Evolutionary conservation across 2,888 invertebrate species (phyloP).

Genomic region (Steinernema scapterisci): DNA sequence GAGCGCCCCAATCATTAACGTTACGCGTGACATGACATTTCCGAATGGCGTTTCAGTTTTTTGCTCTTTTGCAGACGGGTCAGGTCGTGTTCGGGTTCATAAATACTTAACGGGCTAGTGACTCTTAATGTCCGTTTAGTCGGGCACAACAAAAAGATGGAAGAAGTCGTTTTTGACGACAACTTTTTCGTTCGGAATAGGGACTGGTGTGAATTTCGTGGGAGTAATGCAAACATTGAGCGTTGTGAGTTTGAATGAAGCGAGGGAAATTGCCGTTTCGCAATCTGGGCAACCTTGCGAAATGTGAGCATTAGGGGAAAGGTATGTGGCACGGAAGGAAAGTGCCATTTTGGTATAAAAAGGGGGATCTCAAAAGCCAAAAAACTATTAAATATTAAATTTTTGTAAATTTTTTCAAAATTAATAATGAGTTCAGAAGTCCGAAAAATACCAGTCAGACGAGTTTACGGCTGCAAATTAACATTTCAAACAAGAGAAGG

Average conservation of each 20-base stretch:
- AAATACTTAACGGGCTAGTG: background rate
- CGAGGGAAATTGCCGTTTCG: background rate
- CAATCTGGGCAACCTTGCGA: background rate
- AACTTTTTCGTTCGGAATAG: background rate
- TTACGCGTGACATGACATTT: slow-evolving; percentile 18
- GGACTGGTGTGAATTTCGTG: background rate
- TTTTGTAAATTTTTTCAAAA: no score
- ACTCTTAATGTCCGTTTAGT: background rate
- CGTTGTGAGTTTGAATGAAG: background rate
- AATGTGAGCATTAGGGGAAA: background rate
- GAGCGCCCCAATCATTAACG: slow-evolving; percentile 16
- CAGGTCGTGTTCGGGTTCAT: background rate
- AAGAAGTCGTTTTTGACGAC: no score
- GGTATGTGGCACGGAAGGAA: background rate
- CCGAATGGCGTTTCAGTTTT: background rate
- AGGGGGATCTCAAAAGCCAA: no score
- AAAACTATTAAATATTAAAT: no score
- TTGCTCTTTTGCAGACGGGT: background rate
- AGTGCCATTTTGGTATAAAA: no score
- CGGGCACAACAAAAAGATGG: no score
- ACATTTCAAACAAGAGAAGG: background rate
- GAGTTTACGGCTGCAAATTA: background rate
- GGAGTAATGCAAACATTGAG: background rate
- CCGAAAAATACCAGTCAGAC: no score
- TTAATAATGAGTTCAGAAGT: no score